A percentile compares a stretch with the other conserved stretches of the same genome.
phyloP scores from a whole-genome alignment of 2,797 vertebrate genomes.

The Microhierax caerulescens region DNA sequence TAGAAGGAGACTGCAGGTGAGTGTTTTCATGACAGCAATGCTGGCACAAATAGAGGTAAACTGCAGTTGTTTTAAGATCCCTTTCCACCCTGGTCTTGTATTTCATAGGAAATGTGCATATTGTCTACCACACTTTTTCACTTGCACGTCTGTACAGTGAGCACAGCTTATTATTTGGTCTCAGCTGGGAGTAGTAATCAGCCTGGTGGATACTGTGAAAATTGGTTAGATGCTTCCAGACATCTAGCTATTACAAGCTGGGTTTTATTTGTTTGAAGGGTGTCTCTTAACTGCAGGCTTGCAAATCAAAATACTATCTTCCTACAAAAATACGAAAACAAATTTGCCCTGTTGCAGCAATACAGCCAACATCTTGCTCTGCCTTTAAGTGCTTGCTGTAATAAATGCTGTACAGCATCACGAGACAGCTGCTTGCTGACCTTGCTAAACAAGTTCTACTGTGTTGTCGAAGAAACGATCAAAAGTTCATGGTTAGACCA shows the following conservation, averaged over 20 bases:
- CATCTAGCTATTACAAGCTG: neutral
- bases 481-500: slow-evolving; percentile 15
- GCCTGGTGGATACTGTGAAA: neutral
- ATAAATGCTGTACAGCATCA: neutral
- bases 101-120: neutral
- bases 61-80: neutral
- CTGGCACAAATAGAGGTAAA: neutral
- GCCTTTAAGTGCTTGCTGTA: neutral
- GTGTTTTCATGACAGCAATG: neutral
- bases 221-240: neutral
- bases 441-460: slow-evolving; percentile 34
- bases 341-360: neutral
- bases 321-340: neutral
- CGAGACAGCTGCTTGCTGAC: neutral
- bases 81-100: neutral
- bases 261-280: neutral
- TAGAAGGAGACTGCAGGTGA: neutral
- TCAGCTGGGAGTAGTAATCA: neutral
- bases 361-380: neutral
- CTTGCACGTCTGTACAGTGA: neutral
- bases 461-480: neutral
- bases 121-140: neutral
- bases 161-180: neutral
- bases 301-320: neutral
- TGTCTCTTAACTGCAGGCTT: neutral